A percentile compares a stretch with the other conserved stretches of the same genome.
These are phyloP conservation scores for Athrips mouffetella DNA, from an alignment of 2,888 invertebrate genomes.

Conservation along the genomic window DNA sequence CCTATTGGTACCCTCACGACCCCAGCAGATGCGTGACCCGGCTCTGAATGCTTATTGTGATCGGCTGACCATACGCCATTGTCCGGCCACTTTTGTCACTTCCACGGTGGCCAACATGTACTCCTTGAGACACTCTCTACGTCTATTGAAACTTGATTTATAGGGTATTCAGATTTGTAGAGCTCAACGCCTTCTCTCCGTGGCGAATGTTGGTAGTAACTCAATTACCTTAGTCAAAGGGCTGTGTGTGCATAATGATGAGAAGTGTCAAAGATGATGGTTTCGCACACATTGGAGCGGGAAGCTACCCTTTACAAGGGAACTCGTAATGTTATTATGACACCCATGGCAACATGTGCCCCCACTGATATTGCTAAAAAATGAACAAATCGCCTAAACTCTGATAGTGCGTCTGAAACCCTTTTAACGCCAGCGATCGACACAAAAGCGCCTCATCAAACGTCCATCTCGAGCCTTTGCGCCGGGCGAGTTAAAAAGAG, in stretches of 20 bases:
- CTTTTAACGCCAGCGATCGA: constrained; percentile 67
- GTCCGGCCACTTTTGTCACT: constrained; percentile 45
- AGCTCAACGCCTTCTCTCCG: no score
- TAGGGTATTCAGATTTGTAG: neutral
- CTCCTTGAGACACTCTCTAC: constrained; percentile 6
- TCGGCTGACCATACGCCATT: constrained; percentile 41
- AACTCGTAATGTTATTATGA: constrained; percentile 19
- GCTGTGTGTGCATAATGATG: no score
- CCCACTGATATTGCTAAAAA: constrained; percentile 34
- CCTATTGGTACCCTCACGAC: constrained; percentile 65
- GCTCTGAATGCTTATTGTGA: constrained; percentile 26
- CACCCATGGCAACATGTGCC: constrained; percentile 30
- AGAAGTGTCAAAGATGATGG: no score
- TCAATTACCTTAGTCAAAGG: no score
- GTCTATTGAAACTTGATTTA: constrained; percentile 8
- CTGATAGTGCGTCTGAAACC: constrained; percentile 61
- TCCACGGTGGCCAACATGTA: constrained; percentile 32
- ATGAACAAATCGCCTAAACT: constrained; percentile 37
- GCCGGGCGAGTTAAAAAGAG: constrained; percentile 62
- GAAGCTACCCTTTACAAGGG: neutral
- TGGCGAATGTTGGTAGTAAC: no score
- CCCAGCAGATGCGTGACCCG: constrained; percentile 62
- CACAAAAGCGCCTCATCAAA: constrained; percentile 77
- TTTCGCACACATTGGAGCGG: neutral
- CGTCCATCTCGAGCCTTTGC: constrained; percentile 67